A percentile compares a stretch with the other conserved stretches of the same genome.
These are phyloP conservation scores for Xenopus tropicalis DNA, from an alignment of 2,113 vertebrate genomes.

Conservation along the genomic window UCB_Xtro_10.0 CM004443.2:34129501-34130000, in stretches of 20 bases:
- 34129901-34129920: background rate
- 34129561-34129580: slow-evolving; percentile 45
- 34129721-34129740: slow-evolving; percentile 49
- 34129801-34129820: slow-evolving; percentile 54
- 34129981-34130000: too few species aligned
- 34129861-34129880: background rate
- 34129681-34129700: slow-evolving; percentile 46
- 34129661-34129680: slow-evolving; percentile 43
- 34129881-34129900: background rate
- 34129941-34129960: too few species aligned
- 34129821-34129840: slow-evolving; percentile 42
- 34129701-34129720: slow-evolving; percentile 57
- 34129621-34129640: slow-evolving; percentile 32
- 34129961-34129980: too few species aligned
- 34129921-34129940: too few species aligned
- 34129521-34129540: slow-evolving; percentile 11
- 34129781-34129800: slow-evolving; percentile 50
- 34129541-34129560: slow-evolving; percentile 33
- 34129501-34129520: slow-evolving; percentile 31
- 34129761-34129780: slow-evolving; percentile 48
- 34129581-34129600: slow-evolving; percentile 38
- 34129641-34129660: slow-evolving; percentile 41
- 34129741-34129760: slow-evolving; percentile 49
- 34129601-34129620: slow-evolving; percentile 29
- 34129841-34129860: background rate